phyloP scores from a whole-genome alignment of 2,113 vertebrate genomes.

The Melanocharis versteri region DNA sequence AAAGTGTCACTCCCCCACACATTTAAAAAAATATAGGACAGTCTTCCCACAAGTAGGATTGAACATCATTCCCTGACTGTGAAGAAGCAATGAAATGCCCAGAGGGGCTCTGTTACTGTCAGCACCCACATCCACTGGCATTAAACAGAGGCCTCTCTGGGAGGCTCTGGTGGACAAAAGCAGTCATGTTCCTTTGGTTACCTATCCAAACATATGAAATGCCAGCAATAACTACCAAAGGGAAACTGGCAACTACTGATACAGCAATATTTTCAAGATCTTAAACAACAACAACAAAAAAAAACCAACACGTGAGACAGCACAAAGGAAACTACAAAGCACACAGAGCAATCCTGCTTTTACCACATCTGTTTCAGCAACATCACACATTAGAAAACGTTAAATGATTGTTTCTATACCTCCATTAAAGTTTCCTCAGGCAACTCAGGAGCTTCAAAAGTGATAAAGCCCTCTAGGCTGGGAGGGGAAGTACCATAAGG shows the following conservation, averaged over 20 bases:
- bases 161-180: background rate
- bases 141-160: background rate
- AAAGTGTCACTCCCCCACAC: background rate
- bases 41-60: conserved; percentile 15
- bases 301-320: background rate
- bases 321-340: background rate
- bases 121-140: background rate
- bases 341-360: background rate
- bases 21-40: background rate
- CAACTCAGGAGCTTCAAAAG: conserved; percentile 94
- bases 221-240: background rate
- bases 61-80: background rate
- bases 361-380: background rate
- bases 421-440: conserved; percentile 98
- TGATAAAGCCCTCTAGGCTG: conserved; percentile 93
- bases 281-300: background rate
- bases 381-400: background rate
- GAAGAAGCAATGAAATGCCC: background rate
- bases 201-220: background rate
- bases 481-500: conserved; percentile 93
- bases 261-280: background rate
- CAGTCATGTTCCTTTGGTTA: background rate
- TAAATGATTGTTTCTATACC: conserved; percentile 71
- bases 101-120: background rate
- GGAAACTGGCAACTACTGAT: background rate